Base-by-base conservation (phyloP, 2,888 invertebrate genomes). In the Apamea anceps region DNA sequence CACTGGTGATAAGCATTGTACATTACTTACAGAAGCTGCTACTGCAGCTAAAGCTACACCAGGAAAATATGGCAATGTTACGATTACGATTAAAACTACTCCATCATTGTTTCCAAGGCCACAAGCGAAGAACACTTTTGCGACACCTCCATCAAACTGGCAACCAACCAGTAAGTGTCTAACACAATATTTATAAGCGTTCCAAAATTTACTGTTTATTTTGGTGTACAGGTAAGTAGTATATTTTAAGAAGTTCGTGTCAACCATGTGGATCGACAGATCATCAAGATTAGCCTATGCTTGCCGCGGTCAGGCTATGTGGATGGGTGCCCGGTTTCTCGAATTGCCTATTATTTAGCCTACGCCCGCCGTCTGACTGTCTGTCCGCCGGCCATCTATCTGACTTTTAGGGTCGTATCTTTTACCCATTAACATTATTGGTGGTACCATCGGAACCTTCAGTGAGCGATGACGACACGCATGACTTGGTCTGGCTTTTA, bases 71-170 rank as follows among this genome's bases (percentile, higher is more conserved):
- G 32, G 51, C 25, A 71, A 54, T 18, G n/a, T 21, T n/a, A 62
- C 72, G 12, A 51, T 71, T 51, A 51, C 51, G 5, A 7, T 37
- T n/a, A 37, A 13, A 63, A 62, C n/a, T n/a, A 72, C 72, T 21
- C n/a, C 37, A 7, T 37, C 37, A 72, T 18, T 72, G n/a, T 63
- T 72, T n/a, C 63, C 37, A 72, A 62, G n/a, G 21, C 72, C 63
- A 42, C 1, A 10, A 51, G 1, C 2, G 15, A 25, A 0, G n/a
- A n/a, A 2, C 8, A 71, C 63, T 37, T 63, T 7, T 72, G 7
- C 18, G 37, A 72, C 72, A 37, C 10, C 0, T 32, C 71, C 32
- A 71, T 0, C 71, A 25, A 32, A 71, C 32, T 71, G 51, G 71
- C 25, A 10, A 37, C 1, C n/a, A 72, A 12, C 12, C 37, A 4